phyloP scores from a whole-genome alignment of 1,140 invertebrate species.

The Dryas iulia region DNA sequence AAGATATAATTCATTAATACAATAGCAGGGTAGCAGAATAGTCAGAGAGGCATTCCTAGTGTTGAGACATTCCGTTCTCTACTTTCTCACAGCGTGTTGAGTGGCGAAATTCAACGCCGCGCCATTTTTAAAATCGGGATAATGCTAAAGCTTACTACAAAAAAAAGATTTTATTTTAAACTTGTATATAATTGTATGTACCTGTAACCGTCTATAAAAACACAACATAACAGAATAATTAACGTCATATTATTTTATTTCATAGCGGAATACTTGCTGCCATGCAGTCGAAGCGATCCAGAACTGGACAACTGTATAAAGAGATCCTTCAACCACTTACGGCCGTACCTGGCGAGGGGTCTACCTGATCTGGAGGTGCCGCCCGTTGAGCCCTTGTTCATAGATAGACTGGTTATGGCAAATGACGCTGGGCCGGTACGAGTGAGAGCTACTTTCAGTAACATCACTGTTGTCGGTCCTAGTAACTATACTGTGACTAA shows the following conservation, averaged over 20 bases:
- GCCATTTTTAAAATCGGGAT: too few relatives aligned
- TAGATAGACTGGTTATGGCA: constrained; percentile 86
- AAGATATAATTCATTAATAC: too few relatives aligned
- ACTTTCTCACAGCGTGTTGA: too few relatives aligned
- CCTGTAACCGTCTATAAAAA: too few relatives aligned
- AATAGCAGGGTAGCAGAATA: too few relatives aligned
- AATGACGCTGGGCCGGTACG: constrained; percentile 87
- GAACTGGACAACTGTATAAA: constrained; percentile 85
- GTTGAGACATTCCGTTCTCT: too few relatives aligned
- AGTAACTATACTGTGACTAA: constrained; percentile 86
- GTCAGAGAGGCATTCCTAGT: too few relatives aligned
- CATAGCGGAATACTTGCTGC: constrained; percentile 87
- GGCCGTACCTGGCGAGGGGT: constrained; percentile 85
- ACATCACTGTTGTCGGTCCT: constrained; percentile 86
- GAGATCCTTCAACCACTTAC: constrained; percentile 85
- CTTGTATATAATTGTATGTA: too few relatives aligned
- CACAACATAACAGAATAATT: constrained; percentile 15
- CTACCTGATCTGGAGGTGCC: constrained; percentile 86
- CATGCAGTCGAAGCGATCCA: constrained; percentile 85
- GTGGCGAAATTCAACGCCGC: too few relatives aligned
- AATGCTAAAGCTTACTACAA: too few relatives aligned
- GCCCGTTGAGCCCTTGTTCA: constrained; percentile 86
- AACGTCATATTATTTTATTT: constrained; percentile 15
- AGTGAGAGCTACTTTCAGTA: constrained; percentile 85
- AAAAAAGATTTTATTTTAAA: too few relatives aligned